Conservation (phyloP, 2,888 invertebrate species). For the Glomeris marginata region DNA sequence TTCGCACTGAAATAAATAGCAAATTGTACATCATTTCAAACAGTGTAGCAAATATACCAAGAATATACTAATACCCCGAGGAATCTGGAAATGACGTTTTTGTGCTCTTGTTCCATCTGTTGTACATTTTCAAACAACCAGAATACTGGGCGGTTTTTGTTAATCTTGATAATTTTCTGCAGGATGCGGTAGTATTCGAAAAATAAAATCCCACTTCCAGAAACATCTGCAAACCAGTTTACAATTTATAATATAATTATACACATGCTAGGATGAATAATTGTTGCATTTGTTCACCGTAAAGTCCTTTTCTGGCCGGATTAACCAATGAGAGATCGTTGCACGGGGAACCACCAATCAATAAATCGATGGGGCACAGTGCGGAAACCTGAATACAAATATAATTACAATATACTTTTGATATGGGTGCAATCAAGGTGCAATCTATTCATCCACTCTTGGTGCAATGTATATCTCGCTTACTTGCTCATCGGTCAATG, state of each 20-base stretch:
- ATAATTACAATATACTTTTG: too few species aligned
- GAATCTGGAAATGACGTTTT: conserved; percentile 33
- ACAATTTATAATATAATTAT: too few species aligned
- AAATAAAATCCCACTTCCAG: conserved; percentile 39
- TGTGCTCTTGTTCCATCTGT: conserved; percentile 35
- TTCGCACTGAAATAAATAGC: conserved; percentile 29
- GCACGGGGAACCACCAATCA: conserved; percentile 46
- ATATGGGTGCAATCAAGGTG: too few species aligned
- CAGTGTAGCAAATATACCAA: too few species aligned
- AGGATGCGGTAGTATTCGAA: conserved; percentile 38
- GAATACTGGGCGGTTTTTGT: conserved; percentile 32
- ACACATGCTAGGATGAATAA: not conserved
- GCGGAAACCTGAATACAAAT: conserved; percentile 23
- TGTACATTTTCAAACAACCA: conserved; percentile 46
- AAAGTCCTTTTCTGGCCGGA: conserved; percentile 38
- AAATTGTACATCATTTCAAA: too few species aligned
- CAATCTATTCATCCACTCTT: too few species aligned
- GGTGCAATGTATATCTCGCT: not conserved
- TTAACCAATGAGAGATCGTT: conserved; percentile 43
- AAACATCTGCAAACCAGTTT: conserved; percentile 28
- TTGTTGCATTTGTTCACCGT: conserved; percentile 26
- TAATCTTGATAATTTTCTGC: conserved; percentile 26
- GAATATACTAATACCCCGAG: conserved; percentile 23
- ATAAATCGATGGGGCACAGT: conserved; percentile 39
- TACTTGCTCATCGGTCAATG: conserved; percentile 28